Percentiles rank a stretch among this genome's conserved stretches.
phyloP scores from a whole-genome alignment of 2,888 invertebrate species.

The Lasioglossum calceatum region DNA sequence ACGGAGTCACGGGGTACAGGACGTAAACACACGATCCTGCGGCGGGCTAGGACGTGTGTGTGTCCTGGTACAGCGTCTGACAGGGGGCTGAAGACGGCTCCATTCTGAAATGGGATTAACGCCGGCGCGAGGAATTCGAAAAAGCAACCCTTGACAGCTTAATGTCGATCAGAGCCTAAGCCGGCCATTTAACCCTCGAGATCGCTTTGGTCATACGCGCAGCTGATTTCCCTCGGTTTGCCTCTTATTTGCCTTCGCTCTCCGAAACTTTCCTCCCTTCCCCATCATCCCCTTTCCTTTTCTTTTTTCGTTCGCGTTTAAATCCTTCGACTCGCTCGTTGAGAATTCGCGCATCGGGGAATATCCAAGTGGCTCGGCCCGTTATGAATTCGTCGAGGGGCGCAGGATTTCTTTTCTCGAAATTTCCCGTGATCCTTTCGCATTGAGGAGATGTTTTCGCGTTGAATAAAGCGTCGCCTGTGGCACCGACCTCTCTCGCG shows the following conservation, averaged over 20 bases:
- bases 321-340: slow-evolving; percentile 54
- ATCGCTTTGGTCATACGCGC: slow-evolving; percentile 53
- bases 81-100: slow-evolving; percentile 77
- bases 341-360: slow-evolving; percentile 46
- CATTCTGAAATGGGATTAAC: slow-evolving; percentile 79
- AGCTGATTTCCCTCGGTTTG: slow-evolving; percentile 40
- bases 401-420: slow-evolving; percentile 44
- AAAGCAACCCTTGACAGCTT: slow-evolving; percentile 82
- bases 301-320: slow-evolving; percentile 17
- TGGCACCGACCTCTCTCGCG: slow-evolving; percentile 33
- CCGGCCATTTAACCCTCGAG: slow-evolving; percentile 76
- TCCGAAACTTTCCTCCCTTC: slow-evolving; percentile 36
- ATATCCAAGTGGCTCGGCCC: slow-evolving; percentile 35
- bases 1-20: slow-evolving; percentile 75
- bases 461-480: slow-evolving; percentile 25
- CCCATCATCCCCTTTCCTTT: neutral
- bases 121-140: slow-evolving; percentile 76
- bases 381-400: slow-evolving; percentile 42
- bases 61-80: slow-evolving; percentile 65
- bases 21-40: slow-evolving; percentile 76
- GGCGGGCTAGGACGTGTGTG: slow-evolving; percentile 51
- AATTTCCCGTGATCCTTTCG: slow-evolving; percentile 38
- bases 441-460: slow-evolving; percentile 23
- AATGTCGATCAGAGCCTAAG: slow-evolving; percentile 82
- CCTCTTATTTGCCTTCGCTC: slow-evolving; percentile 52